Evolutionary conservation across 2,888 invertebrate genomes (phyloP), one percentile per base, ranked within the genome.

Genomic region (Ceramica pisi): DNA sequence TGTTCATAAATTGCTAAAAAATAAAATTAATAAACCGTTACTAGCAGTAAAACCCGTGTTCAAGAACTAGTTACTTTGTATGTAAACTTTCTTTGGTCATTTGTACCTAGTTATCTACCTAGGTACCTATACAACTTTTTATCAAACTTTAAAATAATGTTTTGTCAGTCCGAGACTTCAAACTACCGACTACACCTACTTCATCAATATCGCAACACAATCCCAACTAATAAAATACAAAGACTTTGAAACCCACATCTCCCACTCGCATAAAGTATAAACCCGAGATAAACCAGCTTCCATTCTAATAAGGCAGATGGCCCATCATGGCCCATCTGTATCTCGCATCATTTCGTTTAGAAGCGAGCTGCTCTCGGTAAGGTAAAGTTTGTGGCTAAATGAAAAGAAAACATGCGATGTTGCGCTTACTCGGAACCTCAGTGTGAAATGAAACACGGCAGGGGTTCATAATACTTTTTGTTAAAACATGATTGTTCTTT

Each of bases 271-370:
- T 53, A 63, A 21, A 31, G 35, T 48, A 31, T 55, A 65, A 21
- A 66, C 26, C 19, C 48, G 61, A 79, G 61, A 74, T 57, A 71
- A 23, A 64, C 26, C 61, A 61, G 60, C 41, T 56, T 26, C 31
- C 38, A 60, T 78, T 75, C 60, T 67, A 75, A 77, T 65, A 77
- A 63, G 48, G 55, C 62, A 53, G 56, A 65, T 77, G 63, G 65
- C 21, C 80, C 63, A 66, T 82, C 65, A 65, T 76, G 61, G 64
- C 21, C 76, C 64, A 64, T 82, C 67, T 68, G 67, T 64, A 66
- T 59, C 56, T 57, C n/a, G 41, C 57, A 66, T 80, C 56, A 82
- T 82, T 82, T 71, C 53, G 61, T 79, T 81, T 55, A 46, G 53
- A 50, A 50, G 31, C 44, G 51, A 64, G 67, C 41, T 46, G 64